Base-by-base conservation (phyloP, 2,888 invertebrate genomes). In the Melinopterus prodromus region DNA sequence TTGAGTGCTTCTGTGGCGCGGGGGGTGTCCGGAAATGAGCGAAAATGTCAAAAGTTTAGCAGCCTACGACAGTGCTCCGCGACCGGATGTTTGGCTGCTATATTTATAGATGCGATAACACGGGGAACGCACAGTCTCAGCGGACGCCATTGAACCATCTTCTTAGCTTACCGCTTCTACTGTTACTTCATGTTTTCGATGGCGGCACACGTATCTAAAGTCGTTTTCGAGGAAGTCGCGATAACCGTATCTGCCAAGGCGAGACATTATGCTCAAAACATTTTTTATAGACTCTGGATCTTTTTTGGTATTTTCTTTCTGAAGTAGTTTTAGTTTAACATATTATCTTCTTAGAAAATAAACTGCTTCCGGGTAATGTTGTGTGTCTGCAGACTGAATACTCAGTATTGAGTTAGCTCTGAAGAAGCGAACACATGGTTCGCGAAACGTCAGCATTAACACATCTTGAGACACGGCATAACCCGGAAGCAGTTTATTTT, bases 41-140 rank as follows among this genome's bases (percentile, higher is more conserved):
- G 53, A 53, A 53, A 53, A 53, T 53, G 53, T 53, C 53, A 53
- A 53, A 53, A 53, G 53, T 53, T 53, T 12, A 12, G 53, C 53
- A 4, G 53, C 12, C 7, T 53, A 12, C 53, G 53, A 53, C 53
- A 53, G 53, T 26, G 26, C 26, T 26, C 1, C 26, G 26, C 26
- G 26, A 53, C 3, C 53, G 53, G 53, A 53, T 53, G 53, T 53
- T 53, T 53, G 53, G 53, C 53, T 2, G 53, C 53, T 53, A 12
- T 53, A 53, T 53, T 53, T 53, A 53, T 53, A 53, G 53, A 53
- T 53, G 53, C 53, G 53, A 53, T 53, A 53, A 53, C 53, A 53
- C 5, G 53, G 9, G 12, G 53, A 7, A 53, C 53, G 53, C 12
- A 9, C 53, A 53, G 12, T 53, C 9, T 12, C 53, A 12, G 12